phyloP scores from a whole-genome alignment of 30 jellyfish, hydroid and myxozoan species.

The Aurelia aurita complex sp. Pacific region DNA sequence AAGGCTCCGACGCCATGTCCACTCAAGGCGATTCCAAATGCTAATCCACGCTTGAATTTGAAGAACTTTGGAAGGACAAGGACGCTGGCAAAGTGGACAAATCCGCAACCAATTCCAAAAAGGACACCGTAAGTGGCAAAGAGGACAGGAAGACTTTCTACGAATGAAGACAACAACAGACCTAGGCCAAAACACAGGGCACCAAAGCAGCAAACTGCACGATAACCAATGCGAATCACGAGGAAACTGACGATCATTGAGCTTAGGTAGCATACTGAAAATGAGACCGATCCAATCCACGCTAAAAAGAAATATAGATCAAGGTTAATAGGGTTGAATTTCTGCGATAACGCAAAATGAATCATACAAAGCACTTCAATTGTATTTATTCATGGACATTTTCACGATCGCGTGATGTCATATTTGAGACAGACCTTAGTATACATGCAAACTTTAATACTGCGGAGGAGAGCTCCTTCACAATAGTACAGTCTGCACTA shows the following conservation, averaged over 20 bases:
- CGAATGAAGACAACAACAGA: slow-evolving; percentile 50
- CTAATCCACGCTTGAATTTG: slow-evolving; percentile 52
- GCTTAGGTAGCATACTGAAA: slow-evolving; percentile 35
- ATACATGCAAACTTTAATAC: no score
- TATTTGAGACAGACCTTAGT: no score
- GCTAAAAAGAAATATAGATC: slow-evolving; percentile 30
- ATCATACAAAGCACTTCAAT: background rate
- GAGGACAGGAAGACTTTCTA: slow-evolving; percentile 11
- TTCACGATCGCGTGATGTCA: no score
- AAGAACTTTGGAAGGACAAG: slow-evolving; percentile 55
- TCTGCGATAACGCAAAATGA: background rate
- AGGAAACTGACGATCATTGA: slow-evolving; percentile 43
- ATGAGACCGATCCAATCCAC: slow-evolving; percentile 74
- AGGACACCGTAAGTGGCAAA: slow-evolving; percentile 53
- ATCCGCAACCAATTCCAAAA: slow-evolving; percentile 59
- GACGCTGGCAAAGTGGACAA: slow-evolving; percentile 41
- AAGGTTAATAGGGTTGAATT: background rate
- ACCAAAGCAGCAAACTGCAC: slow-evolving; percentile 70
- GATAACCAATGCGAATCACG: slow-evolving; percentile 62
- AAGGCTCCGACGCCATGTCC: slow-evolving; percentile 74
- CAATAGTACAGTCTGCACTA: no score
- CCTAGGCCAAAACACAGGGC: slow-evolving; percentile 55
- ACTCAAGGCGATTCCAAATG: slow-evolving; percentile 61
- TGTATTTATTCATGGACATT: no score
- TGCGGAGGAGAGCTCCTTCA: no score